These are phyloP conservation scores for Drosophila peninsularis DNA, from an alignment of 2,888 invertebrate species.

Conservation along the genomic window DNA sequence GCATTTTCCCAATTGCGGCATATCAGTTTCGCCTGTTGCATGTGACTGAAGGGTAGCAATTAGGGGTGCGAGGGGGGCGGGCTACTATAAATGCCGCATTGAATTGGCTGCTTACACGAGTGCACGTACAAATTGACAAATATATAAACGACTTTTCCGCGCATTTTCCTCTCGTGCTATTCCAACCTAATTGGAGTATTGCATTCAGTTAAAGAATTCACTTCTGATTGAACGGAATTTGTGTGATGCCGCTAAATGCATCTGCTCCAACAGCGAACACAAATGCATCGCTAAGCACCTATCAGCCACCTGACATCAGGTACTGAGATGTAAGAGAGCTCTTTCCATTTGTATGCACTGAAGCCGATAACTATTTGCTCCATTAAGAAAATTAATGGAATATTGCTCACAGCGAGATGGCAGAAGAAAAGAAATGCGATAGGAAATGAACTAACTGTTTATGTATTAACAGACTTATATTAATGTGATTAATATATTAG, in stretches of 20 bases:
- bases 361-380: conserved; percentile 5
- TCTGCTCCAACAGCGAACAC: conserved; percentile 27
- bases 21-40: conserved; percentile 55
- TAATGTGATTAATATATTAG: no score
- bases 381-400: conserved; percentile 12
- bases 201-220: conserved; percentile 61
- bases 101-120: neutral
- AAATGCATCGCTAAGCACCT: conserved; percentile 30
- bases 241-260: conserved; percentile 53
- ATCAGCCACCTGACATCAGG: conserved; percentile 9
- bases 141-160: conserved; percentile 38
- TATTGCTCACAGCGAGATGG: neutral
- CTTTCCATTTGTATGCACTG: neutral
- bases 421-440: neutral
- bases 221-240: conserved; percentile 53
- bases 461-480: no score
- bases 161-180: neutral
- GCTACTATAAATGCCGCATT: neutral
- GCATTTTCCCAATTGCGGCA: conserved; percentile 27
- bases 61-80: neutral
- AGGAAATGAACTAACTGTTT: no score
- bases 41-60: neutral
- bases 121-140: conserved; percentile 30
- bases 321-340: conserved; percentile 4
- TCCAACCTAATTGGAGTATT: conserved; percentile 56